These are phyloP conservation scores for Tragelaphus buxtoni DNA, from an alignment of 2,113 vertebrate species.

Conservation along the genomic window DNA sequence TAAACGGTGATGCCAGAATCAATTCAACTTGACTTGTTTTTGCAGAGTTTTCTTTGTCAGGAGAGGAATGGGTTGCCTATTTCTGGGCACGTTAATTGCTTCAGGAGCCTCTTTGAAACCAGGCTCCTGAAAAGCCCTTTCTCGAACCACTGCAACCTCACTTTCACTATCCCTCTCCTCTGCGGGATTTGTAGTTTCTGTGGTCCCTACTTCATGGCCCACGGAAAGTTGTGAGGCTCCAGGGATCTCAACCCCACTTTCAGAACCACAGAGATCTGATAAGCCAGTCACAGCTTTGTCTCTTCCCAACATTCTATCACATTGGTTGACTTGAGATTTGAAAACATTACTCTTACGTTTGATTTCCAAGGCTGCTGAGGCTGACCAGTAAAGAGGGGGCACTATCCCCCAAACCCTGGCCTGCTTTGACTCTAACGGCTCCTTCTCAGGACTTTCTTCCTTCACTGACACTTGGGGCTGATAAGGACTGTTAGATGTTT, in stretches of 20 bases:
- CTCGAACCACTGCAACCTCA: neutral
- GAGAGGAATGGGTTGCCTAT: conserved; percentile 31
- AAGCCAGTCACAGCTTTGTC: neutral
- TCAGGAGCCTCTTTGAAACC: conserved; percentile 9
- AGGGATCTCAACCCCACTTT: neutral
- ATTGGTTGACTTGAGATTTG: conserved; percentile 23
- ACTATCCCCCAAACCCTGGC: neutral
- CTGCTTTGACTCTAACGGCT: neutral
- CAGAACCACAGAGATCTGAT: neutral
- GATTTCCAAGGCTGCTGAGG: neutral
- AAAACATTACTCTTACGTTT: conserved; percentile 6
- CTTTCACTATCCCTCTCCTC: neutral
- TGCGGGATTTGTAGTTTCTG: neutral
- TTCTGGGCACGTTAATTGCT: neutral
- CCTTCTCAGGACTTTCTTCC: neutral
- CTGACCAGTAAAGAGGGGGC: neutral
- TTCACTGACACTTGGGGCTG: neutral
- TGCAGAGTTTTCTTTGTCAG: neutral
- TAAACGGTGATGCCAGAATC: neutral
- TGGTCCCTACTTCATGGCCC: neutral
- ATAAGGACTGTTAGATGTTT: conserved; percentile 44
- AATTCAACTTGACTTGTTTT: conserved; percentile 40
- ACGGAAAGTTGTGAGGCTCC: neutral
- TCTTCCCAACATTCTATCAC: neutral
- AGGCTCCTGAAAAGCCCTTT: neutral